Evolutionary conservation across 2,888 invertebrate genomes (phyloP), one percentile per base, ranked within the genome.

Genomic region (Candidula unifasciata): DNA sequence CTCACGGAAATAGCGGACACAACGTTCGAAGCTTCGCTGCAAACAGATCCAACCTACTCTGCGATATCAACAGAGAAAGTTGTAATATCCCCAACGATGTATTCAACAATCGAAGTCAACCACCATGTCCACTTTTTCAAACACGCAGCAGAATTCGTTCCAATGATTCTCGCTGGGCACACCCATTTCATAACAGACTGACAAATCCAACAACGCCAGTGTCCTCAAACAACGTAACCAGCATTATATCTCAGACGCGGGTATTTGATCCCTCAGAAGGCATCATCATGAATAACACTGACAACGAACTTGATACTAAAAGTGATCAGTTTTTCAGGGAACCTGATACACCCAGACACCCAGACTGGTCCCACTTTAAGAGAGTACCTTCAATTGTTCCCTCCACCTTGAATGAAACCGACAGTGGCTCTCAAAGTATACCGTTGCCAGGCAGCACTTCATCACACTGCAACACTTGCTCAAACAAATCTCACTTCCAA

Each of bases 111-210:
- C 27, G 54, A n/a, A 30, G 37, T 64, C 44, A 52, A 13, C 30
- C 16, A 18, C 30, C 66, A 52, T 44, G 76, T 37, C 66, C 60
- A n/a, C 30, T 77, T 18, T 68, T 82, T 71, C 89, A 87, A 80
- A 86, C 89, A 16, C 92, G 91, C 3, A 92, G 91, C 86, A 92
- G 92, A 74, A 86, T 92, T 44, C 92, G 92, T 74, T 91, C 89
- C 71, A 92, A 92, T 76, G 79, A 89, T 88, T 35, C 88, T 54
- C 85, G 84, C 73, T 86, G 89, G 2, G 87, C 88, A 24, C 79
- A 84, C 2, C 89, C 91, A 57, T 90, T 90, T 10, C 57, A 76
- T 2, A 84, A 78, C 30, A 60, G 37, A 27, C 18, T 78, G 37
- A 80, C 83, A 78, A 84, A 83, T 21, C 80, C 80, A 6, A 69